Evolutionary conservation across 2,888 invertebrate species (phyloP).

Genomic region (Hydriomena furcata): DNA sequence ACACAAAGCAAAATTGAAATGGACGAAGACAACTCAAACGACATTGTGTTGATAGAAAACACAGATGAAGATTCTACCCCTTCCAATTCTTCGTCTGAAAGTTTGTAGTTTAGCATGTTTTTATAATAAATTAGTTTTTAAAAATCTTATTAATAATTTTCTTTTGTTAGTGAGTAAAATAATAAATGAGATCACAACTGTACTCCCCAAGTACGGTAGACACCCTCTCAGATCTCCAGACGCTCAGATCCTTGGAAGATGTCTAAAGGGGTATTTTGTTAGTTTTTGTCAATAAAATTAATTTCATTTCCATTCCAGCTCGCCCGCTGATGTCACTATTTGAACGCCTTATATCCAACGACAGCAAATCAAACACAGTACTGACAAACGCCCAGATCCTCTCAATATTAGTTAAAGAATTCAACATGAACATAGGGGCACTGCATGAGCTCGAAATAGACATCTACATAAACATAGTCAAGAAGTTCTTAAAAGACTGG

Average conservation of each 20-base stretch:
- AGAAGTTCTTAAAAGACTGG: constrained; percentile 69
- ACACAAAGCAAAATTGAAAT: no score
- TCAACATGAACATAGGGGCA: constrained; percentile 45
- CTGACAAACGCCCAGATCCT: constrained; percentile 64
- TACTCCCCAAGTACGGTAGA: no score
- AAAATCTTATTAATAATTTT: no score
- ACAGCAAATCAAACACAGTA: constrained; percentile 59
- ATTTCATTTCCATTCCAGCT: constrained; percentile 42
- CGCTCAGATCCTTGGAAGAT: background rate
- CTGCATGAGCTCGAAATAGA: constrained; percentile 59
- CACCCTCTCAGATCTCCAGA: no score
- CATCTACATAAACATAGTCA: constrained; percentile 63
- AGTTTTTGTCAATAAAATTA: no score
- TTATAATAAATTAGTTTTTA: background rate
- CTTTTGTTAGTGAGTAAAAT: no score
- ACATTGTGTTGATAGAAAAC: constrained; percentile 36
- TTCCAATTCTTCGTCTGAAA: constrained; percentile 21
- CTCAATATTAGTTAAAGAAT: constrained; percentile 60
- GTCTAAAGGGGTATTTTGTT: no score
- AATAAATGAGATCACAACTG: no score
- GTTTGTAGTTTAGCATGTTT: constrained; percentile 17
- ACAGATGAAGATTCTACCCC: constrained; percentile 21
- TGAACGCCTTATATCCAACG: constrained; percentile 54
- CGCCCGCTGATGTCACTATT: constrained; percentile 64
- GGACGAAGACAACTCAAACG: constrained; percentile 27